A percentile compares a stretch with the other conserved stretches of the same genome.
These are phyloP conservation scores for Poecile atricapillus DNA, from an alignment of 2,113 vertebrate genomes.

Conservation along the genomic window DNA sequence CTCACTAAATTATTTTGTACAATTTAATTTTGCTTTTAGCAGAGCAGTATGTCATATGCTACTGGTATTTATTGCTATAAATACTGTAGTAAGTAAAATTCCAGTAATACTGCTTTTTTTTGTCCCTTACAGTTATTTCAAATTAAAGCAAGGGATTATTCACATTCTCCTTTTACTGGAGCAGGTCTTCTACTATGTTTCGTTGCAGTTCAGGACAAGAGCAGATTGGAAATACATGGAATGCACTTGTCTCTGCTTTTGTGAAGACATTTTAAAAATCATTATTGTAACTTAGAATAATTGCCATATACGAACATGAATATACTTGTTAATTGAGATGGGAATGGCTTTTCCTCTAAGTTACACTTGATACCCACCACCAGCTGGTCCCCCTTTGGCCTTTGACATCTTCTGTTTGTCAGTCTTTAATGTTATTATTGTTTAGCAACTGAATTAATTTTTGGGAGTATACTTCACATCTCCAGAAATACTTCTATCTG, in stretches of 20 bases:
- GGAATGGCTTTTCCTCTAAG: neutral
- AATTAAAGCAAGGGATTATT: neutral
- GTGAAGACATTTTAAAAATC: neutral
- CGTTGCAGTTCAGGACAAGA: neutral
- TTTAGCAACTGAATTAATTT: neutral
- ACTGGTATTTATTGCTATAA: neutral
- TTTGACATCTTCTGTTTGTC: neutral
- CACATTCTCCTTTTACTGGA: neutral
- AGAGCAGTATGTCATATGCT: neutral
- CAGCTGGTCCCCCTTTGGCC: rapidly evolving
- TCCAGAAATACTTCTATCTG: neutral
- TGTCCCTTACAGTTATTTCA: neutral
- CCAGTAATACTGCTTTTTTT: neutral
- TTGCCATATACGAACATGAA: neutral
- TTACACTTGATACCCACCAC: neutral
- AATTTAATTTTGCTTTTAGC: neutral
- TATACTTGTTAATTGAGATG: neutral
- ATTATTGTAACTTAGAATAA: neutral
- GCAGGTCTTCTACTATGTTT: neutral
- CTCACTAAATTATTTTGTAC: neutral
- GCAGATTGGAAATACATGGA: neutral
- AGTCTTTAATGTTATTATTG: neutral
- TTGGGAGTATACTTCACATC: neutral
- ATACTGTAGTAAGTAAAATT: neutral
- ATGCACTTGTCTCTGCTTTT: neutral